Percentiles rank a stretch among this genome's conserved stretches.
phyloP scores from a whole-genome alignment of 2,888 invertebrate genomes.

The Chrysolina americana region DNA sequence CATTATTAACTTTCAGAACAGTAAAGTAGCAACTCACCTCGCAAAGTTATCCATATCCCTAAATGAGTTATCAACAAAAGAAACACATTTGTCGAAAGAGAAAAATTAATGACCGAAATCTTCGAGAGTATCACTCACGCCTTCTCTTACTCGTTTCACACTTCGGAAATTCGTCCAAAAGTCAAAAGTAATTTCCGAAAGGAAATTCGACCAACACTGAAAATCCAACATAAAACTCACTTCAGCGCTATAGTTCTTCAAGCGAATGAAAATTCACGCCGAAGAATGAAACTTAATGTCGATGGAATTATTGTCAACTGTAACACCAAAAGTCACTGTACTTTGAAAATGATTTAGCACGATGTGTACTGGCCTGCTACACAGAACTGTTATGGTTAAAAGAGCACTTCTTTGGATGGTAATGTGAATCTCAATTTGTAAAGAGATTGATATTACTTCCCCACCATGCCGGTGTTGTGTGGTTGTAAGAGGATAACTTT shows the following conservation, averaged over 20 bases:
- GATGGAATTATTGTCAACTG: constrained; percentile 35
- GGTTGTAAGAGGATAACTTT: constrained; percentile 41
- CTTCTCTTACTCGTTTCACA: background rate
- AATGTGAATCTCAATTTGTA: constrained; percentile 58
- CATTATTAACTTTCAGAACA: too few species aligned
- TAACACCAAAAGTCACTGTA: constrained; percentile 48
- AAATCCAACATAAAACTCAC: background rate
- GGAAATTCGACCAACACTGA: background rate
- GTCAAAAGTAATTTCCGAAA: constrained; percentile 4
- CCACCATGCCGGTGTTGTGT: constrained; percentile 49
- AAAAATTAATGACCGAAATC: background rate
- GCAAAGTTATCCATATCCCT: constrained; percentile 35
- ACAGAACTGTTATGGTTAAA: constrained; percentile 47
- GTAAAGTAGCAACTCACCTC: constrained; percentile 33
- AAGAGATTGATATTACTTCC: constrained; percentile 59
- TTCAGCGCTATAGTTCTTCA: background rate
- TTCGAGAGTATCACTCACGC: background rate
- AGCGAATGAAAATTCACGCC: background rate
- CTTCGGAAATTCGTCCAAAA: background rate
- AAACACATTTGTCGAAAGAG: constrained; percentile 17
- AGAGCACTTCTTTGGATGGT: constrained; percentile 47
- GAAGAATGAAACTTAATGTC: constrained; percentile 24
- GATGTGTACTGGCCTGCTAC: constrained; percentile 48
- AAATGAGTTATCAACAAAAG: background rate
- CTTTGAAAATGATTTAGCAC: constrained; percentile 44